Percentiles rank a stretch among this genome's conserved stretches.
Conservation (phyloP, 2,888 invertebrate species). For the Ophioninae sp. region DNA sequence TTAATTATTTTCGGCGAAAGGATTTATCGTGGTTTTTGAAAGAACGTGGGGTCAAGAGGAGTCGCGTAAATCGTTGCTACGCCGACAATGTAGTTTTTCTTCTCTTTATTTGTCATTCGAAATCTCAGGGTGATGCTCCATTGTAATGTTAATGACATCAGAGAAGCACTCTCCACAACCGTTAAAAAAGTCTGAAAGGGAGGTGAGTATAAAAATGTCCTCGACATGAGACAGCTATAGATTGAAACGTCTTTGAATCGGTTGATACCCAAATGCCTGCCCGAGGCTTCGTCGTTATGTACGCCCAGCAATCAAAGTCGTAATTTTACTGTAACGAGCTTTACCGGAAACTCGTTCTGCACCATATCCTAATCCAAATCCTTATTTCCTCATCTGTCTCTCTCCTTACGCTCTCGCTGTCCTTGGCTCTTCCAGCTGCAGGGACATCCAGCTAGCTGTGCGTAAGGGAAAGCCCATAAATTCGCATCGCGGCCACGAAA, state of each 20-base stretch:
- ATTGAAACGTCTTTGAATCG: slow-evolving; percentile 27
- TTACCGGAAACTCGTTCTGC: slow-evolving; percentile 60
- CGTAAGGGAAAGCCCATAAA: slow-evolving; percentile 34
- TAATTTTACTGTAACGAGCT: slow-evolving; percentile 64
- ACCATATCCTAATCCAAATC: slow-evolving; percentile 12
- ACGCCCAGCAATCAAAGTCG: slow-evolving; percentile 67
- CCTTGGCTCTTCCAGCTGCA: slow-evolving; percentile 36
- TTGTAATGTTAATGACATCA: slow-evolving; percentile 19
- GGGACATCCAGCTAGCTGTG: slow-evolving; percentile 42
- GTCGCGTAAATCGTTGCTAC: slow-evolving; percentile 23
- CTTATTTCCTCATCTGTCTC: slow-evolving; percentile 4
- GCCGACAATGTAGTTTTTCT: neutral
- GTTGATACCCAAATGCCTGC: slow-evolving; percentile 36
- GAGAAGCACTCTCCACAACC: neutral
- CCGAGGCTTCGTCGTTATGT: slow-evolving; percentile 64
- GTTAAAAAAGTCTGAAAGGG: neutral
- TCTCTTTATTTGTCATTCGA: slow-evolving; percentile 10
- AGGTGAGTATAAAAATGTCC: neutral
- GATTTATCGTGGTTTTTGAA: slow-evolving; percentile 46
- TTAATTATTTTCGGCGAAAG: slow-evolving; percentile 46
- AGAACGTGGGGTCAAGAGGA: slow-evolving; percentile 41
- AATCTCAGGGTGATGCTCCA: slow-evolving; percentile 27
- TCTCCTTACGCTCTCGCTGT: slow-evolving; percentile 25
- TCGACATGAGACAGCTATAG: neutral
- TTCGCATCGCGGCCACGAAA: slow-evolving; percentile 64